These are phyloP conservation scores for Halocaridina rubra DNA, from an alignment of 2,888 invertebrate genomes.

Conservation along the genomic window DNA sequence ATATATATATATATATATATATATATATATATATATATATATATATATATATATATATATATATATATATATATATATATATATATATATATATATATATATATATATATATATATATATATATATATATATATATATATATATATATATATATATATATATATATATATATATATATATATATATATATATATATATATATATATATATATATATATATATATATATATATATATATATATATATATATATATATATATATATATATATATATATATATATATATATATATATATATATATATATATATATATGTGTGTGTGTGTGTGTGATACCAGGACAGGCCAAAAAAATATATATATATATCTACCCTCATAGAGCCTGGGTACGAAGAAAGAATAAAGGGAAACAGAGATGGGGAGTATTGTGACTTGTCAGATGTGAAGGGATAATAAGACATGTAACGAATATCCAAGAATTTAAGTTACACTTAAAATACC, in stretches of 20 bases:
- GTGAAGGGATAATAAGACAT: too few relatives aligned
- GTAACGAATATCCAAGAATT: too few relatives aligned
- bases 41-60: constrained; percentile 30
- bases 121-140: constrained; percentile 24
- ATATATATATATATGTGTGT: constrained; percentile 23
- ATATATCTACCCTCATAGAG: too few relatives aligned
- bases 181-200: constrained; percentile 25
- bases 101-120: constrained; percentile 20
- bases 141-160: constrained; percentile 31
- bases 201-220: constrained; percentile 23
- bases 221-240: constrained; percentile 27
- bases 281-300: constrained; percentile 20
- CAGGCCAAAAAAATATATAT: too few relatives aligned
- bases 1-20: constrained; percentile 32
- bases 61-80: constrained; percentile 28
- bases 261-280: constrained; percentile 18
- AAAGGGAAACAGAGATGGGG: too few relatives aligned
- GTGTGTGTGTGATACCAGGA: constrained; percentile 24
- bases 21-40: constrained; percentile 33
- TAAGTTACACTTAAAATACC: too few relatives aligned
- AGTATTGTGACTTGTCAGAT: too few relatives aligned
- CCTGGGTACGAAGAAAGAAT: too few relatives aligned
- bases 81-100: constrained; percentile 20
- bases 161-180: constrained; percentile 30
- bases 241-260: constrained; percentile 26